phyloP scores from a whole-genome alignment of 2,113 vertebrate species.

The Pomatorhinus ruficollis region DNA sequence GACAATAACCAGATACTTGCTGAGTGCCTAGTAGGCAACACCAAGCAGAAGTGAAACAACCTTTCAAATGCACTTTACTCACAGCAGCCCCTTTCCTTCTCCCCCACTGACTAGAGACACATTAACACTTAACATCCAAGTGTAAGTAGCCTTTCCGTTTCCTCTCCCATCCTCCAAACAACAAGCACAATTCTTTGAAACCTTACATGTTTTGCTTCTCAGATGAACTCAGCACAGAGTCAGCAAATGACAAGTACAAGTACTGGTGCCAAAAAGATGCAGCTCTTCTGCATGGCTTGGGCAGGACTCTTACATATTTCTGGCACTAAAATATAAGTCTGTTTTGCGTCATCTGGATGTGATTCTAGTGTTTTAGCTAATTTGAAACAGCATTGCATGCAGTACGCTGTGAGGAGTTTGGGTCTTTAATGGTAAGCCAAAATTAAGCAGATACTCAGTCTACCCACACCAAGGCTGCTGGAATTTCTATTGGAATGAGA shows the following conservation, averaged over 20 bases:
- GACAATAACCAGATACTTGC: neutral
- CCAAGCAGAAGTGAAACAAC: constrained; percentile 59
- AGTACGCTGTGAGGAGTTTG: fast-evolving
- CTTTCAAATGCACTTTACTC: neutral
- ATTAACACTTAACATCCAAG: neutral
- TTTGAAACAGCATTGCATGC: neutral
- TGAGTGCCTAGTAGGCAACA: neutral
- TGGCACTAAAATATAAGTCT: neutral
- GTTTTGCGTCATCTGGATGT: neutral
- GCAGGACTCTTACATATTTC: neutral
- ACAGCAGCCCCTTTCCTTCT: neutral
- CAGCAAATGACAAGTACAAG: neutral
- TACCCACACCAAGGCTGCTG: neutral
- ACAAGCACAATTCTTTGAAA: neutral
- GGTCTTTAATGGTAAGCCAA: neutral
- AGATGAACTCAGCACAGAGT: neutral
- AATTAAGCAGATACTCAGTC: neutral
- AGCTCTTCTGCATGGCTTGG: neutral
- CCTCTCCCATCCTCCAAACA: neutral
- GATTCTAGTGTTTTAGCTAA: neutral
- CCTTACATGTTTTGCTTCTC: neutral
- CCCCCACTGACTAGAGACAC: neutral
- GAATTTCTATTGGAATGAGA: neutral
- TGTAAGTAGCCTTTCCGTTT: neutral
- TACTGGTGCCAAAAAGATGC: neutral